Evolutionary conservation across 2,888 invertebrate species (phyloP).

Genomic region (Pharmacophagus antenor): DNA sequence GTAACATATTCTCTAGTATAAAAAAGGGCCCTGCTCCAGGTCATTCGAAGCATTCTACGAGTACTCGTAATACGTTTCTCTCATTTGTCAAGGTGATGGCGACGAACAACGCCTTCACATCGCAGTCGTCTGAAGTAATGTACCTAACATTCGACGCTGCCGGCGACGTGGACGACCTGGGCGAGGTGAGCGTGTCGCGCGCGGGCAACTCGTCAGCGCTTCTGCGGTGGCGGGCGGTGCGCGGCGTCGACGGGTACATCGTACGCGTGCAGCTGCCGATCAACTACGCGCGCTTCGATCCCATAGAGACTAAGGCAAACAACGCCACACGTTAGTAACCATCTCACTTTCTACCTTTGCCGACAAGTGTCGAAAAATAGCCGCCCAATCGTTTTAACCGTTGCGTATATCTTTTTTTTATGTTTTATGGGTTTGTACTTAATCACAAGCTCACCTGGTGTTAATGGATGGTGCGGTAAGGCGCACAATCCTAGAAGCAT

Average conservation of each 20-base stretch:
- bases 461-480: too few species aligned
- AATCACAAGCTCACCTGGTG: too few species aligned
- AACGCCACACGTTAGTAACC: slow-evolving; percentile 71
- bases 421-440: too few species aligned
- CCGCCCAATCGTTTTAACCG: too few species aligned
- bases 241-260: slow-evolving; percentile 82
- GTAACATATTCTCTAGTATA: too few species aligned
- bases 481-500: too few species aligned
- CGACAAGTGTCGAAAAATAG: too few species aligned
- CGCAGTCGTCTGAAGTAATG: slow-evolving; percentile 81
- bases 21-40: too few species aligned
- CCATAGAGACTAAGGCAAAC: slow-evolving; percentile 62
- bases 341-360: too few species aligned
- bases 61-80: background rate
- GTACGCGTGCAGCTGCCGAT: slow-evolving; percentile 73
- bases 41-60: background rate
- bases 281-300: slow-evolving; percentile 78
- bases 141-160: slow-evolving; percentile 83
- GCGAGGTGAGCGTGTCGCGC: slow-evolving; percentile 74
- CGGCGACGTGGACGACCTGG: slow-evolving; percentile 82
- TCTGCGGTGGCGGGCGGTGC: slow-evolving; percentile 82
- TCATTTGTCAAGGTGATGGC: slow-evolving; percentile 82
- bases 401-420: too few species aligned
- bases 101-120: slow-evolving; percentile 82
- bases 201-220: slow-evolving; percentile 75